Evolutionary conservation across 1,140 invertebrate genomes (phyloP), one percentile per base, ranked within the genome.

Genomic region (Coenobita brevimanus): DNA sequence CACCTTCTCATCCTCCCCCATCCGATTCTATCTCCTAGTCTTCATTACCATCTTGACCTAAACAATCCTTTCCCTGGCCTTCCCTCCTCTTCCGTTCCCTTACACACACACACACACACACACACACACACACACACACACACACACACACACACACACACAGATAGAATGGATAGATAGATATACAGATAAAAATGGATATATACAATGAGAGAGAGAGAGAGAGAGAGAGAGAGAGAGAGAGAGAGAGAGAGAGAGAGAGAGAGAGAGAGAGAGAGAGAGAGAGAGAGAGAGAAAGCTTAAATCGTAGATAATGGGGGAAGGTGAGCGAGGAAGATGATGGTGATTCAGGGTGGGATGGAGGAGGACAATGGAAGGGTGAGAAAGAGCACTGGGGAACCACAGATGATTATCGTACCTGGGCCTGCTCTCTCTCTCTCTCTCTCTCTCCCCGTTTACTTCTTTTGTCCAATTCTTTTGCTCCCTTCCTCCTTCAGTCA

Each of bases 141-240:
- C 13, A 69, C 13, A 69, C 13, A 30, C 13, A 30, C 13, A 69
- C 8, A 30, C 8, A n/a, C n/a, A n/a, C n/a, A n/a, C n/a, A n/a
- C n/a, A n/a, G n/a, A n/a, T n/a, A n/a, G n/a, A n/a, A n/a, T n/a
- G n/a, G n/a, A n/a, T n/a, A n/a, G n/a, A n/a, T n/a, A n/a, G n/a
- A n/a, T n/a, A n/a, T n/a, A n/a, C n/a, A n/a, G n/a, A n/a, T n/a
- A n/a, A 38, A 8, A 41, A 33, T 10, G 3, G 71, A 75, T 21
- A 36, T 10, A 33, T 21, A 10, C 10, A 36, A 10, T 36, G 10
- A 27, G 50, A n/a, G 50, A 62, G 79, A 54, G 79, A 82, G 46
- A 54, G 79, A 38, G 46, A 82, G 33, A 67, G 60, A 54, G 60
- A 67, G 79, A 38, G 54, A 36, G 75, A 50, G 75, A 46, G 75